Percentiles rank a stretch among this genome's conserved stretches.
phyloP scores from a whole-genome alignment of 2,888 invertebrate genomes.

The Volucella bombylans region DNA sequence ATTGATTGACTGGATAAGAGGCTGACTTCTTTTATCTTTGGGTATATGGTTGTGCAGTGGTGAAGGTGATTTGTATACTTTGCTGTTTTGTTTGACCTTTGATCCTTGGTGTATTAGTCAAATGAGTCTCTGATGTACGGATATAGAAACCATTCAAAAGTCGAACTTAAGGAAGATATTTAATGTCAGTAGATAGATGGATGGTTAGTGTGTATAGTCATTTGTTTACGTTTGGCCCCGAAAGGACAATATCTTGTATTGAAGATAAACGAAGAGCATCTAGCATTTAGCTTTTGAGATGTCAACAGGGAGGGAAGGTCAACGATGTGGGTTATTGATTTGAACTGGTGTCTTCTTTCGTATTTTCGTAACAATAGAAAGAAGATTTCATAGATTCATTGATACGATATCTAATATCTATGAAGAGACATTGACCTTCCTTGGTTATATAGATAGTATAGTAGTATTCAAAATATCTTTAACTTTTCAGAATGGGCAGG shows the following conservation, averaged over 20 bases:
- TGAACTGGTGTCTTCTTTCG: no score
- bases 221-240: slow-evolving; percentile 6
- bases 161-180: slow-evolving; percentile 17
- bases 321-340: slow-evolving; percentile 1
- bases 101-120: slow-evolving; percentile 17
- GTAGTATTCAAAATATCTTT: no score
- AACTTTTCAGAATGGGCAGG: no score
- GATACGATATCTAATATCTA: no score
- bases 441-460: no score
- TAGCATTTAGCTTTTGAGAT: slow-evolving; percentile 1
- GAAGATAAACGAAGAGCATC: neutral
- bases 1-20: slow-evolving; percentile 62
- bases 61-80: slow-evolving; percentile 54
- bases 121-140: neutral
- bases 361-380: no score
- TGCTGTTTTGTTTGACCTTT: slow-evolving; percentile 41
- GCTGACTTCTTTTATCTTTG: slow-evolving; percentile 49
- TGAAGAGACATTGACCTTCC: no score
- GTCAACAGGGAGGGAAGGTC: neutral
- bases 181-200: neutral
- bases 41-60: slow-evolving; percentile 30
- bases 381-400: no score
- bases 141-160: neutral
- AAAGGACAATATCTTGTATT: neutral
- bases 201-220: slow-evolving; percentile 3